phyloP scores from a whole-genome alignment of 2,888 invertebrate species.

The Hecatera dysodea region DNA sequence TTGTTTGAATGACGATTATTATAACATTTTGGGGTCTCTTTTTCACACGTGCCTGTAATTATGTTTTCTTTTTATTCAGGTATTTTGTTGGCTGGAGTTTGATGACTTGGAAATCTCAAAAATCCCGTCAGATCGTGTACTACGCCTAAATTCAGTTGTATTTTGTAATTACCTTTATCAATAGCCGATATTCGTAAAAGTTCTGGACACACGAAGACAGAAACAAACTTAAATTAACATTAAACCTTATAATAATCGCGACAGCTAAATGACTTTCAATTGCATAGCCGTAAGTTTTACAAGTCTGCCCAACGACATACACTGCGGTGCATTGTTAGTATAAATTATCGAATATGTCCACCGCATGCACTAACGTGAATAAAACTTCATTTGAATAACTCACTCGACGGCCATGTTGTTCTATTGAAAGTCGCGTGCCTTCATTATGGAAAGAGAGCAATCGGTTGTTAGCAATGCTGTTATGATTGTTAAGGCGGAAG shows the following conservation, averaged over 20 bases:
- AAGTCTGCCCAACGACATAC: slow-evolving; percentile 48
- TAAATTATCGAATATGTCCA: slow-evolving; percentile 85
- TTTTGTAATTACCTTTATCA: slow-evolving; percentile 14
- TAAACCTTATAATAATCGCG: slow-evolving; percentile 28
- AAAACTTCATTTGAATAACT: slow-evolving; percentile 82
- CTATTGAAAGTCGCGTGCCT: slow-evolving; percentile 58
- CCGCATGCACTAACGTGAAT: slow-evolving; percentile 74
- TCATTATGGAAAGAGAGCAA: slow-evolving; percentile 51
- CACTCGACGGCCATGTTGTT: slow-evolving; percentile 68
- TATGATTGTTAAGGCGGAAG: slow-evolving; percentile 47
- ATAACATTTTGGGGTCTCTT: not conserved
- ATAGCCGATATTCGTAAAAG: slow-evolving; percentile 13
- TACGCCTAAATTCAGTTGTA: not conserved
- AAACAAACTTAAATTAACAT: slow-evolving; percentile 26
- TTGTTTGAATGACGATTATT: not conserved
- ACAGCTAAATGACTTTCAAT: slow-evolving; percentile 53
- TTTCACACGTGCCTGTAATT: not conserved
- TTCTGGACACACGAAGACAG: slow-evolving; percentile 4
- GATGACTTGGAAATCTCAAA: not conserved
- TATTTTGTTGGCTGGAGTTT: not conserved
- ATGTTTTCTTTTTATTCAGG: not conserved
- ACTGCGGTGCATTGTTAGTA: slow-evolving; percentile 73
- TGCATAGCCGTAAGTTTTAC: slow-evolving; percentile 40
- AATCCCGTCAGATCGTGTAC: not conserved
- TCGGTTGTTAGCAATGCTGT: slow-evolving; percentile 51